Base-by-base conservation (phyloP, 2,888 invertebrate species). In the Lepidonotus clava region DNA sequence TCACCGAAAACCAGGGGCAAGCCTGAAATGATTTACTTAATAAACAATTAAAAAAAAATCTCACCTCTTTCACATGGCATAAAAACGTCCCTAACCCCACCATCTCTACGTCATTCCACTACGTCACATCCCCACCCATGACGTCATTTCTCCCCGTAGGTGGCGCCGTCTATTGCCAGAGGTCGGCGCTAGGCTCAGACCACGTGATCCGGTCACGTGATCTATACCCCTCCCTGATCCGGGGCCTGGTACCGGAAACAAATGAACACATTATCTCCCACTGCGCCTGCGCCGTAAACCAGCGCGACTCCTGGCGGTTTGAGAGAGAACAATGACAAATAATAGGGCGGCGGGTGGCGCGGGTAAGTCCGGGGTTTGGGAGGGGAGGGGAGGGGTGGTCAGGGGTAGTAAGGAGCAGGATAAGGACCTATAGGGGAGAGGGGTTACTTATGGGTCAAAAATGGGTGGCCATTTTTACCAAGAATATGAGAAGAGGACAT, bases 181-280 rank as follows among this genome's bases (percentile, higher is more conserved):
- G 71, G 71, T 71, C 71, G 56, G 46, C 46, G 46, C 46, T 5
- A 8, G 71, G 14, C n/a, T 71, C 71, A 38, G 36, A 1, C 71
- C 36, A 38, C 36, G 21, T 71, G 34, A 71, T 71, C 71, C 71
- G 36, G 38, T 71, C 34, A 71, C 71, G 36, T 71, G 71, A 71
- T 71, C 36, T 34, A 71, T 24, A 24, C 36, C 21, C 18, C 24
- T 1, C 41, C 28, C 46, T 41, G 46, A 46, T n/a, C 51, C 32
- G 46, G 80, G 36, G n/a, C 1, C 46, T 24, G n/a, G 32, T 46
- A 46, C 80, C 80, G 80, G 80, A 41, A 51, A 80, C 80, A 46
- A 80, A 80, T 80, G 80, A 80, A 80, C 80, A 80, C 80, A 80
- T 80, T 80, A 80, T 80, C 80, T 80, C 46, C 46, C 80, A 46